Percentiles rank a stretch among this genome's conserved stretches.
Conservation (phyloP, 2,113 vertebrate species). For the Sarotherodon lohbergeri region DNA sequence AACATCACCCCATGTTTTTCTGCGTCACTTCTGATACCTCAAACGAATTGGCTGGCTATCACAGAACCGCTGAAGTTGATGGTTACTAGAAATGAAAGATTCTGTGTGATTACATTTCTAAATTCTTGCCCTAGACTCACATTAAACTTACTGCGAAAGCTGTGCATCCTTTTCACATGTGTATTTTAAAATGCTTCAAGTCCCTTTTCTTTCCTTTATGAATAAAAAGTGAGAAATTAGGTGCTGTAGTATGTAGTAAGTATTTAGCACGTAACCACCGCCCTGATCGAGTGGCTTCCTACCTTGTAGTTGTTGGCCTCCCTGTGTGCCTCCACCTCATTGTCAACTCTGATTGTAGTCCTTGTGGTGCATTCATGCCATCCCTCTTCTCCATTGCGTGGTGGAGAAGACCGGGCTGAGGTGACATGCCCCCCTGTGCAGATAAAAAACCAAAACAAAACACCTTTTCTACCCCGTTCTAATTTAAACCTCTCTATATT, state of each 20-base stretch:
- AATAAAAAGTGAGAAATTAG: neutral
- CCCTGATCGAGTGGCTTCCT: neutral
- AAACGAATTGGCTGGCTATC: neutral
- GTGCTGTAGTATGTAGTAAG: neutral
- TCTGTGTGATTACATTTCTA: neutral
- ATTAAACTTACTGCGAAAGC: fast-evolving
- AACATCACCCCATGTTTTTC: neutral
- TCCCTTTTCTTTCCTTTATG: neutral
- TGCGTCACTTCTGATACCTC: neutral
- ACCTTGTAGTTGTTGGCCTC: slow-evolving; percentile 85
- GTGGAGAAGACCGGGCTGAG: slow-evolving; percentile 7
- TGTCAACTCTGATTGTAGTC: slow-evolving; percentile 77
- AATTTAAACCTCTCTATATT: neutral
- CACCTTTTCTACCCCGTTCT: neutral
- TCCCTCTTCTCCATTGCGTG: slow-evolving; percentile 59
- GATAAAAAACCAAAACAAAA: fast-evolving
- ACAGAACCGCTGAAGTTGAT: neutral
- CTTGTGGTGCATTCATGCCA: slow-evolving; percentile 72
- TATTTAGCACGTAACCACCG: neutral
- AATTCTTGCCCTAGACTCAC: neutral
- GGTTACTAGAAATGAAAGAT: neutral
- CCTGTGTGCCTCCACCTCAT: slow-evolving; percentile 80
- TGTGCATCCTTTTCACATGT: neutral
- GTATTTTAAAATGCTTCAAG: neutral
- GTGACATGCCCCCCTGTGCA: slow-evolving; percentile 38